Percentiles rank a stretch among this genome's conserved stretches.
Conservation (phyloP, 2,888 invertebrate species). For the Mylabris sibirica region DNA sequence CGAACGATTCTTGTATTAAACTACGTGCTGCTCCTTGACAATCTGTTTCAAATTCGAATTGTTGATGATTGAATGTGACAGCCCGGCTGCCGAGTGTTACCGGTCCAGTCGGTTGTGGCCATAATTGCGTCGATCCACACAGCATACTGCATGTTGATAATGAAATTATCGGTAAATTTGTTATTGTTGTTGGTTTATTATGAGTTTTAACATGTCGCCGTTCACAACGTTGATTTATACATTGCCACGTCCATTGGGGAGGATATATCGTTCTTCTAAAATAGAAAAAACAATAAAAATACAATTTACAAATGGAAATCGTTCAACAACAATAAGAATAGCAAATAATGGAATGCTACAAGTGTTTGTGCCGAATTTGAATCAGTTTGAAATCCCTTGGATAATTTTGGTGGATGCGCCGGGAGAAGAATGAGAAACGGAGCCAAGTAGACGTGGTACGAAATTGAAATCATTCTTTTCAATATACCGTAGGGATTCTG, state of each 20-base stretch:
- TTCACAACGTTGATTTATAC: constrained; percentile 75
- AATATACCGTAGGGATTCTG: not conserved
- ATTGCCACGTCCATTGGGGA: constrained; percentile 80
- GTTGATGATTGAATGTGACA: constrained; percentile 66
- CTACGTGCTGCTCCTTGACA: constrained; percentile 59
- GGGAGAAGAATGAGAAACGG: no score
- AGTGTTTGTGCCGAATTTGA: not conserved
- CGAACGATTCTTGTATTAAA: constrained; percentile 65
- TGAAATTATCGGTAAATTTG: constrained; percentile 59
- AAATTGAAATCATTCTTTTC: not conserved
- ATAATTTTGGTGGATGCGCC: constrained; percentile 9
- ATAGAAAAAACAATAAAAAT: constrained; percentile 21
- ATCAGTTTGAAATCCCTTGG: not conserved
- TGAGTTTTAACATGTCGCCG: constrained; percentile 63
- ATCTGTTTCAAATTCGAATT: constrained; percentile 62
- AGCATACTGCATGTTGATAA: constrained; percentile 80
- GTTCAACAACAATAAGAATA: not conserved
- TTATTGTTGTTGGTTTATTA: constrained; percentile 48
- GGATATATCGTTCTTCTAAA: constrained; percentile 63
- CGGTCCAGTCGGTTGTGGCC: constrained; percentile 82
- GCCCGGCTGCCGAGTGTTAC: constrained; percentile 72
- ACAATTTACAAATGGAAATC: constrained; percentile 1
- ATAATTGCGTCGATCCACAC: constrained; percentile 77
- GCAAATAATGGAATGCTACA: not conserved
- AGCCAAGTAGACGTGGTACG: not conserved